Conservation (phyloP, 2,113 vertebrate genomes). For the Clarias batrachus region DNA sequence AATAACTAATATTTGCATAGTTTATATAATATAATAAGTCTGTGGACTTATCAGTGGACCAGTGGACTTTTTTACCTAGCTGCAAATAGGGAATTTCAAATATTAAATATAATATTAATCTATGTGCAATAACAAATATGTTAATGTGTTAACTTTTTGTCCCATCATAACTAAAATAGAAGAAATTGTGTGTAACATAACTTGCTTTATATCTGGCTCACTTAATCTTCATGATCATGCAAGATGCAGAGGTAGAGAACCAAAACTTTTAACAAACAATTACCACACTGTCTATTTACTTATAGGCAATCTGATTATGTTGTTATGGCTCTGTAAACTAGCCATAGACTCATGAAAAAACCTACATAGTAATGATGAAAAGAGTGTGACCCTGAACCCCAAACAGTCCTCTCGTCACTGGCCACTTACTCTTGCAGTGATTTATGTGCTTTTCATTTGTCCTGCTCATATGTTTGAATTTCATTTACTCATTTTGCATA, state of each 20-base stretch:
- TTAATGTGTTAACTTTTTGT: not conserved
- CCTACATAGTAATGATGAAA: conserved; percentile 44
- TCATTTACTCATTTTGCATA: conserved; percentile 70
- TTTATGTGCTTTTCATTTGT: conserved; percentile 55
- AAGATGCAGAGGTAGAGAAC: not conserved
- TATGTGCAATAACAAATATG: not conserved
- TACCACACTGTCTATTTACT: not conserved
- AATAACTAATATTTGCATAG: not conserved
- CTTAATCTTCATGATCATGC: not conserved
- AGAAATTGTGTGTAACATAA: not conserved
- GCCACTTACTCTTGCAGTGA: conserved; percentile 40
- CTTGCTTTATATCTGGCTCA: not conserved
- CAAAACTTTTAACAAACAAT: not conserved
- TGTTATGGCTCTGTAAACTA: not conserved
- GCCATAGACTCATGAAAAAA: not conserved
- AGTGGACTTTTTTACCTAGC: not conserved
- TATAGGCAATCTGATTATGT: not conserved
- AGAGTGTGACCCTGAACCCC: conserved; percentile 45
- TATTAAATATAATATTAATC: not conserved
- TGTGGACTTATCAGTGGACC: not conserved
- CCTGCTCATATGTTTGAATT: conserved; percentile 59
- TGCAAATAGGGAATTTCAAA: not conserved
- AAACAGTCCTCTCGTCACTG: conserved; percentile 31
- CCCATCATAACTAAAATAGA: not conserved
- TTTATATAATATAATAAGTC: not conserved